These are phyloP conservation scores for Psittacula echo DNA, from an alignment of 2,797 vertebrate species.

Conservation along the genomic window DNA sequence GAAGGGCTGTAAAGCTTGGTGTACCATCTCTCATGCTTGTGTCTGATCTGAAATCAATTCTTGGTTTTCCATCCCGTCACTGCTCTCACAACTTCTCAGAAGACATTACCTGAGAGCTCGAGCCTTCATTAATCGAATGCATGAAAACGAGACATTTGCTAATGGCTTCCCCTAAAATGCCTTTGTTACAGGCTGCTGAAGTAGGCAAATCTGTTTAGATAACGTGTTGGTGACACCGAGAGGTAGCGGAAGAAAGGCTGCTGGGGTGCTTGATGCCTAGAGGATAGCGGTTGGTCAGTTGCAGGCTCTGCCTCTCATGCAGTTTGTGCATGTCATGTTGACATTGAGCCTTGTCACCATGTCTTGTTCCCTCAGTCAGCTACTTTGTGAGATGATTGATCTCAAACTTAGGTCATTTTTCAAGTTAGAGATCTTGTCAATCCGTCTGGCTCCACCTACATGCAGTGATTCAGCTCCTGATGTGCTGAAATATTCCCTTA, in stretches of 20 bases:
- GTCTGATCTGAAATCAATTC: neutral
- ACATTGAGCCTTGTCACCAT: neutral
- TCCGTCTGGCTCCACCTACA: constrained; percentile 64
- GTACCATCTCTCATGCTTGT: neutral
- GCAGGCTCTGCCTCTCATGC: neutral
- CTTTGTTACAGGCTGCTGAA: neutral
- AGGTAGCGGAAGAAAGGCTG: neutral
- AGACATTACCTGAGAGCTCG: neutral
- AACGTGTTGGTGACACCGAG: accelerated
- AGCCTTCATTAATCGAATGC: neutral
- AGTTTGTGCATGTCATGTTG: neutral
- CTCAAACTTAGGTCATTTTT: constrained; percentile 49
- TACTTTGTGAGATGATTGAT: constrained; percentile 28
- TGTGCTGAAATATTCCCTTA: constrained; percentile 55
- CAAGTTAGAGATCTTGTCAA: constrained; percentile 48
- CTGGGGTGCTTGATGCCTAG: accelerated
- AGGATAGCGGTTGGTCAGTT: neutral
- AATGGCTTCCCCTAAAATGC: neutral
- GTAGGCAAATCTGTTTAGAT: neutral
- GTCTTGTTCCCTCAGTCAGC: constrained; percentile 13
- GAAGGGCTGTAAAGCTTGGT: neutral
- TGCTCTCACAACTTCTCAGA: neutral
- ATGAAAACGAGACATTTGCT: neutral
- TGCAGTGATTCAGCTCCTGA: constrained; percentile 67
- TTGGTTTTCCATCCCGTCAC: neutral